phyloP scores from a whole-genome alignment of 2,888 invertebrate species.

The Alviniconcha strummeri region DNA sequence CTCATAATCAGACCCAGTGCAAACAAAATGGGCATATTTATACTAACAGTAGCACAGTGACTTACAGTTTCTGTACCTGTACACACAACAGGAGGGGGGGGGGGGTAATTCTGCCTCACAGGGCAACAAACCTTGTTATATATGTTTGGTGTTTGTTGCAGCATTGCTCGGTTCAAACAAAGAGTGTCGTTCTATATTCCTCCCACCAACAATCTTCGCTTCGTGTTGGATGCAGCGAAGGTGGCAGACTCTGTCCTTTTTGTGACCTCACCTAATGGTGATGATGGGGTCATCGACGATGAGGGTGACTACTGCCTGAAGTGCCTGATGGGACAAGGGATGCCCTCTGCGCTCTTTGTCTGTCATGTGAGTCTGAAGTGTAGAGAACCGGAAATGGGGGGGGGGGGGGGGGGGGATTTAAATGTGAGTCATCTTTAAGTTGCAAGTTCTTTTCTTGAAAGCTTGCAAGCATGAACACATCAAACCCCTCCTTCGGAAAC shows the following conservation, averaged over 20 bases:
- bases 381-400: neutral
- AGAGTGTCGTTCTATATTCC: slow-evolving; percentile 88
- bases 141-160: slow-evolving; percentile 72
- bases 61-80: no score
- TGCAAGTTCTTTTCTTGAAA: no score
- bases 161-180: slow-evolving; percentile 90
- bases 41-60: no score
- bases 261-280: slow-evolving; percentile 77
- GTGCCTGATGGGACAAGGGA: slow-evolving; percentile 86
- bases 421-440: no score
- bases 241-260: slow-evolving; percentile 90
- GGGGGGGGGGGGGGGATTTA: no score
- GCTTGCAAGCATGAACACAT: no score
- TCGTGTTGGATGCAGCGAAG: slow-evolving; percentile 74
- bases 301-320: slow-evolving; percentile 87
- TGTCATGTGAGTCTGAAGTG: slow-evolving; percentile 59
- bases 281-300: slow-evolving; percentile 81
- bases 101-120: no score
- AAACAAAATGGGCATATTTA: no score
- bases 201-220: slow-evolving; percentile 83
- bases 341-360: slow-evolving; percentile 80
- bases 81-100: no score
- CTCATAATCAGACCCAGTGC: no score
- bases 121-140: no score
- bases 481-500: no score